Conservation (phyloP, 2,888 invertebrate genomes). For the Venusia cambrica region DNA sequence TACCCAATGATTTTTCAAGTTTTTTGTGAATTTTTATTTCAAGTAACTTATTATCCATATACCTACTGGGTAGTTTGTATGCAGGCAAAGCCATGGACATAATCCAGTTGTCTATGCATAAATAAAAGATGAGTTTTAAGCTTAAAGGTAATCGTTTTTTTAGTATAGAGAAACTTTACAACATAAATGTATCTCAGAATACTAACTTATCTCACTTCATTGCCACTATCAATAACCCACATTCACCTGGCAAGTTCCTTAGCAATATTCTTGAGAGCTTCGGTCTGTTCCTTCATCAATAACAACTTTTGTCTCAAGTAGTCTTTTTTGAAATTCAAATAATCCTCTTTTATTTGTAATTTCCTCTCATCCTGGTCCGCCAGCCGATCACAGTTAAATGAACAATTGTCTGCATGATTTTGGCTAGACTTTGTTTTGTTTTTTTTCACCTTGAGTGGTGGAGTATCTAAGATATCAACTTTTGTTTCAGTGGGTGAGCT, state of each 20-base stretch:
- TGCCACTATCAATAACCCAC: too few relatives aligned
- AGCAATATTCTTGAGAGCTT: constrained; percentile 67
- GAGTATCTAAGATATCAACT: constrained; percentile 30
- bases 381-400: constrained; percentile 61
- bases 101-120: too few relatives aligned
- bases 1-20: too few relatives aligned
- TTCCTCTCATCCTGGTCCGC: constrained; percentile 61
- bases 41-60: too few relatives aligned
- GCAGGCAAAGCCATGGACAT: too few relatives aligned
- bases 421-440: constrained; percentile 35
- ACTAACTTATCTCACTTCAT: constrained; percentile 1
- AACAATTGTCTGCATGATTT: constrained; percentile 49
- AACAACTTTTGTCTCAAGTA: constrained; percentile 65
- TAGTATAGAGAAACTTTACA: too few relatives aligned
- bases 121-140: too few relatives aligned
- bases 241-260: constrained; percentile 50
- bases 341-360: constrained; percentile 63
- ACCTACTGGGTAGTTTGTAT: too few relatives aligned
- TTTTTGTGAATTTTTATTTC: too few relatives aligned
- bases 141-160: too few relatives aligned
- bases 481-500: constrained; percentile 55
- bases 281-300: constrained; percentile 63
- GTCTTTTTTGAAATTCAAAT: constrained; percentile 66
- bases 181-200: too few relatives aligned
- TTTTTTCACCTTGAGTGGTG: constrained; percentile 33